A percentile compares a stretch with the other conserved stretches of the same genome.
Conservation (phyloP, 2,113 vertebrate genomes). For the Fregata magnificens region DNA sequence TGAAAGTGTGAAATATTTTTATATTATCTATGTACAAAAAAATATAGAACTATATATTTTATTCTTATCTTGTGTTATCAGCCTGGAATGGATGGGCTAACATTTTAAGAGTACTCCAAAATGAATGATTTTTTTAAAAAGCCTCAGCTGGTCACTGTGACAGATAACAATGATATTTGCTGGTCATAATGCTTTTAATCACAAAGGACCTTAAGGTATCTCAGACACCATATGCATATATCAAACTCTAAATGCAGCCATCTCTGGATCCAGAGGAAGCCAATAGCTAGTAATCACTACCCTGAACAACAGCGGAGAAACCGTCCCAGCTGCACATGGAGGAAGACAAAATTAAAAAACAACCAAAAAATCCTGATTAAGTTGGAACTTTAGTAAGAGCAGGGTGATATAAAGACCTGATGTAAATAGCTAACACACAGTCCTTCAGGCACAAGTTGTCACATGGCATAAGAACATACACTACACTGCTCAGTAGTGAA, state of each 20-base stretch:
- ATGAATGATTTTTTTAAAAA: neutral
- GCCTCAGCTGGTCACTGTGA: neutral
- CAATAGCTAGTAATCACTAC: neutral
- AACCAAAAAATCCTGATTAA: neutral
- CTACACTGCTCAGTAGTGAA: neutral
- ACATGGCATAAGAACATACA: neutral
- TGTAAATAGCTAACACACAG: neutral
- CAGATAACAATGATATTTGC: neutral
- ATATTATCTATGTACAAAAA: conserved; percentile 18
- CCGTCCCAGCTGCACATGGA: neutral
- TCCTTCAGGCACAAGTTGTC: neutral
- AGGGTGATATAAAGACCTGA: neutral
- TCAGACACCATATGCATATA: neutral
- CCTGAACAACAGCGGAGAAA: neutral
- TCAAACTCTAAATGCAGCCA: neutral
- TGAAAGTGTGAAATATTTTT: conserved; percentile 40
- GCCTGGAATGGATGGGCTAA: neutral
- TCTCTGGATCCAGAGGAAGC: neutral
- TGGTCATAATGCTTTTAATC: neutral
- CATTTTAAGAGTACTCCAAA: neutral
- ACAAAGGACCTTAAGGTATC: neutral
- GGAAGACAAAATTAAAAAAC: neutral
- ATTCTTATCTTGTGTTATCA: neutral
- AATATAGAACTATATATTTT: conserved; percentile 15
- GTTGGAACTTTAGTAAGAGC: neutral